Evolutionary conservation across 2,113 vertebrate genomes (phyloP).

Genomic region (Hippocampus zosterae): DNA sequence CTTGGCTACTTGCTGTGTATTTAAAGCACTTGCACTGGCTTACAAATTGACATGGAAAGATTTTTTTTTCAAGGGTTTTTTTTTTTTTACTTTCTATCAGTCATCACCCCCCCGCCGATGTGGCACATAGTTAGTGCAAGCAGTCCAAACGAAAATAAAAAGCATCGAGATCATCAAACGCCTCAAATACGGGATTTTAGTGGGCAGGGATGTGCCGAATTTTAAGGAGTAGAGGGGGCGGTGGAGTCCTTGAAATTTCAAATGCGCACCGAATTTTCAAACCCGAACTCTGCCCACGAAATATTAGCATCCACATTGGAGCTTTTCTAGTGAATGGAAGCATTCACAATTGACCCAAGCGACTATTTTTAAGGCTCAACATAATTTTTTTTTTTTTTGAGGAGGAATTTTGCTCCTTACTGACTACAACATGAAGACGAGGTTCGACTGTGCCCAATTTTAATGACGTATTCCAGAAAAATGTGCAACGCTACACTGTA

Average conservation of each 20-base stretch:
- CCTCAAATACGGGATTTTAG: not conserved
- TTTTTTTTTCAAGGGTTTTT: constrained; percentile 1
- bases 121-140: constrained; percentile 20
- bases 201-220: not conserved
- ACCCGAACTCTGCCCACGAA: no score
- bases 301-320: no score
- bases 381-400: no score
- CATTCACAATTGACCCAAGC: no score
- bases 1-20: not conserved
- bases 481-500: not conserved
- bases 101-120: constrained; percentile 74
- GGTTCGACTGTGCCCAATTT: no score
- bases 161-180: not conserved
- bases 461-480: not conserved
- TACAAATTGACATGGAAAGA: not conserved
- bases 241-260: no score
- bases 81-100: constrained; percentile 82
- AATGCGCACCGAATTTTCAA: no score
- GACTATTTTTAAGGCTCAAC: not conserved
- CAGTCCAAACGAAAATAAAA: not conserved
- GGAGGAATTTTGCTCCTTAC: no score
- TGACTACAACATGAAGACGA: no score
- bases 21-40: not conserved
- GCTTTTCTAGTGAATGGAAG: no score
- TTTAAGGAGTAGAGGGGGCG: no score